phyloP scores from a whole-genome alignment of 2,113 vertebrate species.

The Picathartes gymnocephalus region DNA sequence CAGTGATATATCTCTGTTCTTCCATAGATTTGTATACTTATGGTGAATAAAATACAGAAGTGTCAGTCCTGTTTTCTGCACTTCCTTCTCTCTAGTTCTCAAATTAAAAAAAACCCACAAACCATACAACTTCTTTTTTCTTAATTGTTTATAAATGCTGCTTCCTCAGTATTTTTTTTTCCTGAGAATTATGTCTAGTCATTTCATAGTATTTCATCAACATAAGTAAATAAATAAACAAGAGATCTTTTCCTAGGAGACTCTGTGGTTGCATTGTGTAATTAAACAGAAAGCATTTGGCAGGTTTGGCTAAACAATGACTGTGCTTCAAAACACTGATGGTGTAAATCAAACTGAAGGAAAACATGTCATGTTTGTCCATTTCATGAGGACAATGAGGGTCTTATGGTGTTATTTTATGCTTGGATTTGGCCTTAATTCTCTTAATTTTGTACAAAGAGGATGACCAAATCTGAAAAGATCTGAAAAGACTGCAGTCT shows the following conservation, averaged over 20 bases:
- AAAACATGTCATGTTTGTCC: background rate
- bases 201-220: background rate
- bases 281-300: conserved; percentile 48
- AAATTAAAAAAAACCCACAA: background rate
- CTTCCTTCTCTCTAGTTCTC: background rate
- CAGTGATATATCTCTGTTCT: background rate
- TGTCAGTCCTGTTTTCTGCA: background rate
- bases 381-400: background rate
- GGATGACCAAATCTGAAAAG: conserved; percentile 13
- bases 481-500: background rate
- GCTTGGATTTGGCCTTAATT: conserved; percentile 21
- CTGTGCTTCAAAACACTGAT: conserved; percentile 14
- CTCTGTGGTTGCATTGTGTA: conserved; percentile 9
- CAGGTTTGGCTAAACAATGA: conserved; percentile 31
- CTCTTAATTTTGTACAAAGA: conserved; percentile 24
- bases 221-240: conserved; percentile 2
- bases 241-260: background rate
- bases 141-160: background rate
- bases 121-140: background rate
- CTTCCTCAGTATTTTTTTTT: background rate
- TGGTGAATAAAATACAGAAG: background rate
- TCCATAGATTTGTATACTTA: background rate
- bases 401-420: background rate
- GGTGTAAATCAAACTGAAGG: conserved; percentile 32
- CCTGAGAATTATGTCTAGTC: background rate